Percentiles rank a stretch among this genome's conserved stretches.
phyloP scores from a whole-genome alignment of 2,797 vertebrate genomes.

The Mallotus villosus region DNA sequence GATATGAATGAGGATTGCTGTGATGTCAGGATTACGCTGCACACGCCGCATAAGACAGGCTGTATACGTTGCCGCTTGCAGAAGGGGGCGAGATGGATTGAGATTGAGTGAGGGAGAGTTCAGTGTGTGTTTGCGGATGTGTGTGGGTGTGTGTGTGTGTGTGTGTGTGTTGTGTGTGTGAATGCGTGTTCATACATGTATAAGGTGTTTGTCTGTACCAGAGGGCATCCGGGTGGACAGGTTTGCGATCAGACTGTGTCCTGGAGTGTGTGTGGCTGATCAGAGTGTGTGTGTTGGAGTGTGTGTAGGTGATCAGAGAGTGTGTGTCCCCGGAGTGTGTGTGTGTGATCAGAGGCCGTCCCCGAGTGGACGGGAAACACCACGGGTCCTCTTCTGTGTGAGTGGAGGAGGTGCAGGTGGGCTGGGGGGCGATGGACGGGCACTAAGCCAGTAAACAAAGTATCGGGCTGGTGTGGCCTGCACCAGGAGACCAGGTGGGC shows the following conservation, averaged over 20 bases:
- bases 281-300: background rate
- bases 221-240: no score
- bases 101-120: background rate
- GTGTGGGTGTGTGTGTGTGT: background rate
- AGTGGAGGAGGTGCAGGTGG: constrained; percentile 3
- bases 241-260: no score
- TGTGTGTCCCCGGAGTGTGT: no score
- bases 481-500: constrained; percentile 51
- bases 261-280: no score
- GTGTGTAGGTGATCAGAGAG: background rate
- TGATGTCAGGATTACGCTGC: constrained; percentile 44
- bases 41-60: constrained; percentile 16
- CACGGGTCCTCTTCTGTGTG: background rate
- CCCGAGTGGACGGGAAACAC: no score
- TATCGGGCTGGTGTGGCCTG: constrained; percentile 62
- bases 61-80: constrained; percentile 12
- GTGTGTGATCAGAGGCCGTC: no score
- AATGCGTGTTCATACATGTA: background rate
- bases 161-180: background rate
- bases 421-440: constrained; percentile 22
- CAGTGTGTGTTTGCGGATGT: background rate
- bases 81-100: constrained; percentile 28
- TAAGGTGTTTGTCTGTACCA: no score
- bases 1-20: constrained; percentile 43
- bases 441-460: constrained; percentile 72